phyloP scores from a whole-genome alignment of 2,797 vertebrate species.

The Falco peregrinus region DNA sequence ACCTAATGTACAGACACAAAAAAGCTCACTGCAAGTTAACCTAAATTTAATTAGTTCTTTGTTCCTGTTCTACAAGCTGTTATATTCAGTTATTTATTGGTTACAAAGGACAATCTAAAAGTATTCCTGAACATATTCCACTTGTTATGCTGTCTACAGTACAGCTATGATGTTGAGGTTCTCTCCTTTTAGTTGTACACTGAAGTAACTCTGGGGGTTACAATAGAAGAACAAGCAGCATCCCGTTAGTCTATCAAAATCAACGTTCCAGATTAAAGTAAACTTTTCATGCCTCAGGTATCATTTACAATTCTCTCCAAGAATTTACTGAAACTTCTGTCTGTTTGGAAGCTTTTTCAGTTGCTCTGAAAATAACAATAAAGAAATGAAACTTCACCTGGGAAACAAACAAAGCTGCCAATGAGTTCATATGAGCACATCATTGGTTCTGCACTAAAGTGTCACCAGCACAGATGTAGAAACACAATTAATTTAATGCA shows the following conservation, averaged over 20 bases:
- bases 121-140: not conserved
- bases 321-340: not conserved
- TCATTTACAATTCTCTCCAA: not conserved
- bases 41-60: not conserved
- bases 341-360: not conserved
- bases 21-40: not conserved
- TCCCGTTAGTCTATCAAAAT: not conserved
- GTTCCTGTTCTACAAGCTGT: not conserved
- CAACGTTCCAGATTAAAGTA: not conserved
- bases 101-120: not conserved
- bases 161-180: not conserved
- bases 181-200: not conserved
- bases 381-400: slow-evolving; percentile 7
- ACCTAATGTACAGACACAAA: not conserved
- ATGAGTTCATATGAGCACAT: not conserved
- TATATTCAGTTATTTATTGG: not conserved
- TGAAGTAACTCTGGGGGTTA: not conserved
- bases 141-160: not conserved
- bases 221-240: not conserved
- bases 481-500: not conserved
- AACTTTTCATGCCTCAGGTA: not conserved
- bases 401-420: not conserved
- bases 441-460: not conserved
- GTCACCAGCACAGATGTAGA: not conserved
- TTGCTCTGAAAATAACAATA: not conserved